Evolutionary conservation across 2,888 invertebrate species (phyloP), one percentile per base, ranked within the genome.

Genomic region (Hirtodrosophila alboralis): DNA sequence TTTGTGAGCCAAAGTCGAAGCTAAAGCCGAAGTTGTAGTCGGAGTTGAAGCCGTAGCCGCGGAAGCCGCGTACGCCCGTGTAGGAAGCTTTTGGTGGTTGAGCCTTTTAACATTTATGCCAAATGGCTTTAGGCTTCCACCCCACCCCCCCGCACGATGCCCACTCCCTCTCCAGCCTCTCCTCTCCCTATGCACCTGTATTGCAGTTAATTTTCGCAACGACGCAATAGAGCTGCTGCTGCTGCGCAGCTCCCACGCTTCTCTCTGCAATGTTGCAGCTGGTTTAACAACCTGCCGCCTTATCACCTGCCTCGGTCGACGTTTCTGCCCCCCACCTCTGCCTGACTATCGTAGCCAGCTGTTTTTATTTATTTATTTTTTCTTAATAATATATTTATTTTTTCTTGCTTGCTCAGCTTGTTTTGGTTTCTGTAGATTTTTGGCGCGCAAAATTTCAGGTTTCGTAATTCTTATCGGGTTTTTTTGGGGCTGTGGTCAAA

Each of bases 151-250:
- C n/a, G n/a, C 18, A 5, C 3, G 18, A 18, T 18, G 4, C 18
- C 18, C 18, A 5, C 18, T 3, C 18, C 18, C 18, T 18, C 18
- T 18, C 18, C 4, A 4, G 10, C 21, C 10, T 14, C 12, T 7
- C 1, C 10, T 16, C 2, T 7, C 12, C 7, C 12, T 16, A 6
- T 1, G 10, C 30, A 14, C 9, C 12, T 27, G 33, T 36, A 60
- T 61, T 76, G 81, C 70, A 81, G 87, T 60, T 79, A 77, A 86
- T 84, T 79, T 79, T 81, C 54, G 87, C 85, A 84, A 79, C 87
- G 64, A 86, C 78, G 87, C 87, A 79, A 86, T 86, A 69, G 75
- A 70, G 63, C 52, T 62, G 38, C 62, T 48, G 63, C 52, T 62
- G 38, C 62, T 48, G 56, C 49, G 28, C 63, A 59, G 54, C 57